These are phyloP conservation scores for Aplodontia rufa DNA, from an alignment of 2,113 vertebrate species.

Conservation along the genomic window DNA sequence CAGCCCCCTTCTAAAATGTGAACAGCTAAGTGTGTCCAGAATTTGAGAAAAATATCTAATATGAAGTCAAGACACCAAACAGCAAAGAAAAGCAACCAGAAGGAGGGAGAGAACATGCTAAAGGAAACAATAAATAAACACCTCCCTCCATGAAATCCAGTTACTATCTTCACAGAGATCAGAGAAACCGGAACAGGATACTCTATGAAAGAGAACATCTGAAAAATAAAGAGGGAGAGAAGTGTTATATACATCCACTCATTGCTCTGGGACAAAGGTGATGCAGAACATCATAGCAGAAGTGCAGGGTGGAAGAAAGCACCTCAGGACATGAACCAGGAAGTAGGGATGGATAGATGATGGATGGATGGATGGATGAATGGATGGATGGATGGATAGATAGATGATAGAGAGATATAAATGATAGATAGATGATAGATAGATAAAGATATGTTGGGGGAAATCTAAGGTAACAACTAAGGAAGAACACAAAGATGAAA, in stretches of 20 bases:
- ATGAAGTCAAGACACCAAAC: not conserved
- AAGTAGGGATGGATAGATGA: no score
- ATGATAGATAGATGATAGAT: not conserved
- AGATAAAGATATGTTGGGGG: not conserved
- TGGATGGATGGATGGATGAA: no score
- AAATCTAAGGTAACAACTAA: not conserved
- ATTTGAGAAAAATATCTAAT: not conserved
- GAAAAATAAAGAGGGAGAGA: not conserved
- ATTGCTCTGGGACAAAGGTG: no score
- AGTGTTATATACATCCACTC: no score
- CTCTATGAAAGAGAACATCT: not conserved
- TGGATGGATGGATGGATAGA: no score
- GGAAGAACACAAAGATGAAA: not conserved
- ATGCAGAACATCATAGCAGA: no score
- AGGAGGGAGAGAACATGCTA: not conserved
- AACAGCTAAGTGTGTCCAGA: not conserved
- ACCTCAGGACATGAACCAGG: no score
- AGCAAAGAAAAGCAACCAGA: not conserved
- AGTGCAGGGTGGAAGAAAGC: no score
- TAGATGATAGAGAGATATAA: not conserved
- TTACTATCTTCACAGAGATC: not conserved
- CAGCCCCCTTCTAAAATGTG: not conserved
- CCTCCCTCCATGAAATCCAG: rapidly evolving
- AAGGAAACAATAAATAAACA: not conserved
- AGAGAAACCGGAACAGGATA: not conserved